Evolutionary conservation across 2,888 invertebrate species (phyloP), one percentile per base, ranked within the genome.

Genomic region (Drosophila paracracens): DNA sequence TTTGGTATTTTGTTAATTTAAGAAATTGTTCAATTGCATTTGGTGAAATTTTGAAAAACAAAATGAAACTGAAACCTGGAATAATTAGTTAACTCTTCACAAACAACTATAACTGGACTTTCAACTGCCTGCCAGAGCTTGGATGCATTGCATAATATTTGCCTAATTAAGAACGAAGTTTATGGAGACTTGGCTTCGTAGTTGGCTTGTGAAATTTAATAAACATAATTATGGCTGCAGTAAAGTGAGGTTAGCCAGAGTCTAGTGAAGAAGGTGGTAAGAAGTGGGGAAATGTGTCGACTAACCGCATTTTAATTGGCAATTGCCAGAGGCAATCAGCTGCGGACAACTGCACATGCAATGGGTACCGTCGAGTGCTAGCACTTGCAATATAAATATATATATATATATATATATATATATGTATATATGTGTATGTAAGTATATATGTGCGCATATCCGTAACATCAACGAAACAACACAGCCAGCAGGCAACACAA

Each of bases 221-320:
- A 73, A 69, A 36, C 59, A 63, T 76, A 73, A 77, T 70, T 74
- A 67, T 66, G 60, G 43, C 66, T 60, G 64, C 63, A 63, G 53
- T 70, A 68, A 65, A 54, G 53, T 48, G 10, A 33, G 36, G 64
- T 53, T 43, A 46, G 77, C 48, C 35, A 29, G 29, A 8, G 52
- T 21, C 8, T 29, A 48, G 63, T 40, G 29, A 36, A 36, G 64
- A 38, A 53, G 56, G n/a, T 10, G 40, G n/a, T 2, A 31, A 25
- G 38, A 16, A 35, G 21, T 21, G 71, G 31, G 35, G 27, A n/a
- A 62, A 38, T 46, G 51, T 35, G 33, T 52, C 43, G 46, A 25
- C 70, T 65, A 78, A 78, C 70, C 68, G 70, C 74, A 74, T 38
- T 78, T 78, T 74, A 78, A 78, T 78, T 78, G 78, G 59, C 78